Conservation (phyloP, 2,113 vertebrate species). For the Sakesphorus luctuosus region DNA sequence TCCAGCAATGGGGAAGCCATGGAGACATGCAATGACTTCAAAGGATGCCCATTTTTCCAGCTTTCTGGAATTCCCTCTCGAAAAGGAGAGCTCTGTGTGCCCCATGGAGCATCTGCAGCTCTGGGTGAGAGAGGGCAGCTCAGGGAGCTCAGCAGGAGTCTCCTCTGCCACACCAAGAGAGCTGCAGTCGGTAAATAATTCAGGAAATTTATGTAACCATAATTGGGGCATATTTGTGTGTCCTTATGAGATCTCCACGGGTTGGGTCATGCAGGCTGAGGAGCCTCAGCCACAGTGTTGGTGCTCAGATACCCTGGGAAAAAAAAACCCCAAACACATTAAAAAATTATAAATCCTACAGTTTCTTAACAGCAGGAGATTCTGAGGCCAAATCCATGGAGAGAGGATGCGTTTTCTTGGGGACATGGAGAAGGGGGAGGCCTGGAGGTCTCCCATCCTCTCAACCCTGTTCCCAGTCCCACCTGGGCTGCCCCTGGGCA, state of each 20-base stretch:
- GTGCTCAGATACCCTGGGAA: background rate
- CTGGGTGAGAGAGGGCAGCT: background rate
- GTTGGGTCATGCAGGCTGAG: background rate
- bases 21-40: fast-evolving
- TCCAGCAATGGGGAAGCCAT: background rate
- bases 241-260: background rate
- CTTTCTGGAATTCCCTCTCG: background rate
- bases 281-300: background rate
- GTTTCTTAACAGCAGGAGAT: background rate
- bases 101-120: background rate
- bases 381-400: background rate
- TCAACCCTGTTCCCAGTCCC: background rate
- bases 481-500: background rate
- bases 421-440: background rate
- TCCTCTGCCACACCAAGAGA: background rate
- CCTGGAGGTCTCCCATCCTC: background rate
- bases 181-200: background rate
- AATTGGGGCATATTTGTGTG: background rate
- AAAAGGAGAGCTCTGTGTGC: background rate
- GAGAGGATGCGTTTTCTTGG: background rate
- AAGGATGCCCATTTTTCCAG: background rate
- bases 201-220: background rate
- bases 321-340: background rate
- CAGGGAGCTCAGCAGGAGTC: background rate
- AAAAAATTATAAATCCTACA: background rate